Conservation (phyloP, 2,797 vertebrate species). For the Eospalax fontanierii region DNA sequence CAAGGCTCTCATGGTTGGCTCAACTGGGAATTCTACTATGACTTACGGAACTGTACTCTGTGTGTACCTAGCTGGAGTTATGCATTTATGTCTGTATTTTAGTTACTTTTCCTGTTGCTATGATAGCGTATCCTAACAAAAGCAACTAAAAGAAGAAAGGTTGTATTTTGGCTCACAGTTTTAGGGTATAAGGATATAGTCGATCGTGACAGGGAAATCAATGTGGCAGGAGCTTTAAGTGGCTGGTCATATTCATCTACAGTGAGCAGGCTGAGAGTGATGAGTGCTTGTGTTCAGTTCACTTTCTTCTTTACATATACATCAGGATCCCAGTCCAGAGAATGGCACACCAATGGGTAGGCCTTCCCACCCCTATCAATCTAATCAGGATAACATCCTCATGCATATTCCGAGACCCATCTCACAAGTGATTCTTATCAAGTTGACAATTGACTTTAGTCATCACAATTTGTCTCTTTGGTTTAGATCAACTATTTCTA, state of each 20-base stretch:
- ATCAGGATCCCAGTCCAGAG: background rate
- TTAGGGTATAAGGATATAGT: background rate
- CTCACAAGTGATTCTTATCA: background rate
- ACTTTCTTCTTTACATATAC: background rate
- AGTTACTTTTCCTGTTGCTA: background rate
- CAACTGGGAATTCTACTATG: background rate
- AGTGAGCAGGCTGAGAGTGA: no score
- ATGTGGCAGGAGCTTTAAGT: background rate
- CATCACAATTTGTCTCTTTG: background rate
- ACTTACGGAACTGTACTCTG: background rate
- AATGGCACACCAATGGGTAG: background rate
- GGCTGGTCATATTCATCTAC: background rate
- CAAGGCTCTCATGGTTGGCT: background rate
- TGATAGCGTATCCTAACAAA: no score
- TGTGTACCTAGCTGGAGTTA: background rate
- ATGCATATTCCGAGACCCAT: no score
- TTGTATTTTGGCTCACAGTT: background rate
- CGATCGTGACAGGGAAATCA: no score
- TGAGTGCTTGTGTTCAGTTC: background rate
- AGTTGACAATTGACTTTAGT: background rate
- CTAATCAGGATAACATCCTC: no score
- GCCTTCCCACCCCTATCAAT: background rate
- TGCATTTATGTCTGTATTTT: background rate
- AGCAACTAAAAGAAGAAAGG: background rate
- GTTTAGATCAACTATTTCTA: slow-evolving; percentile 20